Conservation (phyloP, 2,888 invertebrate species). For the Ypsolopha scabrella region DNA sequence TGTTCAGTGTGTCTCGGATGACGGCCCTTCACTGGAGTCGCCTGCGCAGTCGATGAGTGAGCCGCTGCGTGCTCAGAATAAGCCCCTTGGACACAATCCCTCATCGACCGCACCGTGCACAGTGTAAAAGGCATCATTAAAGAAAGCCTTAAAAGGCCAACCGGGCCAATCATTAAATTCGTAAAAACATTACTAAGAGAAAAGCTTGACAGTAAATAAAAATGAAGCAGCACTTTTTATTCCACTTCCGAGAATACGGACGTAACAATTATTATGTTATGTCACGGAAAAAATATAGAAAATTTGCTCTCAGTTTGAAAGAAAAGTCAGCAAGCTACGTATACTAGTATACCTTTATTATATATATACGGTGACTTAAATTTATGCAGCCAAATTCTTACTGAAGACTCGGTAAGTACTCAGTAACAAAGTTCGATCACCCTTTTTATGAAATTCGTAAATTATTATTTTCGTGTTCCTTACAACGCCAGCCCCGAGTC, state of each 20-base stretch:
- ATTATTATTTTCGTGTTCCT: no score
- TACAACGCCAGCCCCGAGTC: no score
- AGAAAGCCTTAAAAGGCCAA: slow-evolving; percentile 64
- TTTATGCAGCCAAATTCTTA: no score
- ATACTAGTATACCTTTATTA: no score
- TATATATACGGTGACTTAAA: no score
- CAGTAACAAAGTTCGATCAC: no score
- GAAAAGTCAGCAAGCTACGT: no score
- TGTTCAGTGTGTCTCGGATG: slow-evolving; percentile 45
- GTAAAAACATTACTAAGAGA: slow-evolving; percentile 55
- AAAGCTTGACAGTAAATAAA: slow-evolving; percentile 23
- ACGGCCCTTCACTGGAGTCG: slow-evolving; percentile 50
- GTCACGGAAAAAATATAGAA: no score
- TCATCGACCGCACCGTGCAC: slow-evolving; percentile 54
- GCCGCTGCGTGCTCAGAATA: slow-evolving; percentile 28
- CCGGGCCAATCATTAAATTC: slow-evolving; percentile 64
- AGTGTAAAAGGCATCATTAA: slow-evolving; percentile 66
- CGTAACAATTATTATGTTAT: slow-evolving; percentile 24
- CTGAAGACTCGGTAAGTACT: no score
- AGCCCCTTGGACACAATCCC: slow-evolving; percentile 55
- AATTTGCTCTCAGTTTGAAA: no score
- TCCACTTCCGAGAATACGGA: slow-evolving; percentile 64
- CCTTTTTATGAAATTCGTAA: no score
- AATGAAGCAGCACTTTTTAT: slow-evolving; percentile 56
- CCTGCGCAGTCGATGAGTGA: neutral